These are phyloP conservation scores for Aphidius colemani DNA, from an alignment of 2,888 invertebrate species.

Conservation along the genomic window DNA sequence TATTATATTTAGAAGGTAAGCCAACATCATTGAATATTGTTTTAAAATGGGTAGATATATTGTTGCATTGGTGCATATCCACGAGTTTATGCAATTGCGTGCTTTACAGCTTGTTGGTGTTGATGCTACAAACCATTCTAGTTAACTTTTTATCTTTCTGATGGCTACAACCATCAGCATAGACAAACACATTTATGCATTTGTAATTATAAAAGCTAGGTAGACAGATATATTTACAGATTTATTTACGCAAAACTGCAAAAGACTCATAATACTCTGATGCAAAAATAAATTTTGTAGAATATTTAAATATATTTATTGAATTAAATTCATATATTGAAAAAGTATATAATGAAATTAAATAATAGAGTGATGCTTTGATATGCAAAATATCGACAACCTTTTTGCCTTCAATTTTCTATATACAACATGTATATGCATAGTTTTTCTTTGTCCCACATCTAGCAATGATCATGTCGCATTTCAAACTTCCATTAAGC, in stretches of 20 bases:
- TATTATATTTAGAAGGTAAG: background rate
- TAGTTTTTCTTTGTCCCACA: conserved; percentile 9
- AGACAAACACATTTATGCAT: background rate
- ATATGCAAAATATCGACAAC: conserved; percentile 48
- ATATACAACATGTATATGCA: no score
- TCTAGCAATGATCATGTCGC: conserved; percentile 46
- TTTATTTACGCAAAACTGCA: no score
- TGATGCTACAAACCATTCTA: conserved; percentile 4
- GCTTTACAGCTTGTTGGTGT: conserved; percentile 5
- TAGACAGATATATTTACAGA: no score
- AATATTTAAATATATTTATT: no score
- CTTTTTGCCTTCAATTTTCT: conserved; percentile 14
- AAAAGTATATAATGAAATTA: background rate
- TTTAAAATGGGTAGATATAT: no score
- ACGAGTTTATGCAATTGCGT: conserved; percentile 9
- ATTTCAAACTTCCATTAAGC: conserved; percentile 54
- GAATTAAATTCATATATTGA: background rate
- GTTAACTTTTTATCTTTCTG: background rate
- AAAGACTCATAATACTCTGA: no score
- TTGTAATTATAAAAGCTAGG: no score
- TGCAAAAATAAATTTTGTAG: no score
- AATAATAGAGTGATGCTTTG: conserved; percentile 42
- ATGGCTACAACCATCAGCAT: background rate
- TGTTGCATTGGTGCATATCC: background rate
- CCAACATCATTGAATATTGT: no score